Percentiles rank a stretch among this genome's conserved stretches.
Evolutionary conservation across 2,797 vertebrate genomes (phyloP).

Genomic region (Propithecus deckenii): DNA sequence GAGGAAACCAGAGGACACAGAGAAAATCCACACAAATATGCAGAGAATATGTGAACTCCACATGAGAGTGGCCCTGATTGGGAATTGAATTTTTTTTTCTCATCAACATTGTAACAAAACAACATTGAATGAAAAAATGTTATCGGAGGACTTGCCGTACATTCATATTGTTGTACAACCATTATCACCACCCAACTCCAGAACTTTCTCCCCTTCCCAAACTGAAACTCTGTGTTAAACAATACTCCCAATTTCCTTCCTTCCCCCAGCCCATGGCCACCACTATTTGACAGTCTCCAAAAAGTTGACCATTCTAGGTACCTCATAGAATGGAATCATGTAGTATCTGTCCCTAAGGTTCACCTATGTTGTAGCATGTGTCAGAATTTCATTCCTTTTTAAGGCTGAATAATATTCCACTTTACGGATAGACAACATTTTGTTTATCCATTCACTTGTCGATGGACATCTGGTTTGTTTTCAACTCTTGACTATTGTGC

Average conservation of each 20-base stretch:
- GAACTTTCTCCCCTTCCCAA: background rate
- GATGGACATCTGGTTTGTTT: background rate
- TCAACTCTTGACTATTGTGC: background rate
- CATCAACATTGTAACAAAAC: background rate
- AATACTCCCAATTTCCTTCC: background rate
- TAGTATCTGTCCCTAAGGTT: background rate
- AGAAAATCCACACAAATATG: background rate
- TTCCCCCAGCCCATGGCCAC: background rate
- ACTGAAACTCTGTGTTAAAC: background rate
- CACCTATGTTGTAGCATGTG: background rate
- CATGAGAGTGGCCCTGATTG: background rate
- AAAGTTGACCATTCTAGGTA: background rate
- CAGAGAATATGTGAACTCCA: background rate
- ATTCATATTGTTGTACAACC: background rate
- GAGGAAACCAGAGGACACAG: background rate
- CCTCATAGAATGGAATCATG: background rate
- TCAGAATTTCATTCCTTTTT: background rate
- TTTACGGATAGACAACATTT: background rate
- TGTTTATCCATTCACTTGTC: background rate
- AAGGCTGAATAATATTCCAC: background rate
- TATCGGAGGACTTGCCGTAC: background rate
- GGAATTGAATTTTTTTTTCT: background rate
- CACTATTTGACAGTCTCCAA: background rate
- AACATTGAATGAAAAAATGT: background rate
- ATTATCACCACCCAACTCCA: background rate